A percentile compares a stretch with the other conserved stretches of the same genome.
Conservation (phyloP, 2,888 invertebrate genomes). For the Oeneis ivallda region DNA sequence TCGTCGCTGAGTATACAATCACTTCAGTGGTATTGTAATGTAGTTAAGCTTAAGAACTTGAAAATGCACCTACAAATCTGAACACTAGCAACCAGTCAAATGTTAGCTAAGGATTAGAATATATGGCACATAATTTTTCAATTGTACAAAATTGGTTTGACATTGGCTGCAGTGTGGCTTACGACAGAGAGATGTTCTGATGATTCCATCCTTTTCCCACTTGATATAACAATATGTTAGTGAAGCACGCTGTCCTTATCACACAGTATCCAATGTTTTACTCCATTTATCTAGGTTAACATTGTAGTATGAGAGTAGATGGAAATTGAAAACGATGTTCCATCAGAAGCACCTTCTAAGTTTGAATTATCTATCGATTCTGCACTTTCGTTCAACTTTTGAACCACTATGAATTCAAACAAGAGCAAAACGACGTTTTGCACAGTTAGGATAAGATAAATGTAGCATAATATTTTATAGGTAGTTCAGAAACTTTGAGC, state of each 20-base stretch:
- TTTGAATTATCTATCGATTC: constrained; percentile 38
- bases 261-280: constrained; percentile 33
- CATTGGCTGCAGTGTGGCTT: constrained; percentile 39
- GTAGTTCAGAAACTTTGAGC: constrained; percentile 10
- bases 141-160: constrained; percentile 47
- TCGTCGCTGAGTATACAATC: too few species aligned
- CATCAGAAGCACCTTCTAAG: constrained; percentile 31
- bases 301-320: constrained; percentile 37
- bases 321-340: constrained; percentile 39
- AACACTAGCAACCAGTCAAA: constrained; percentile 29
- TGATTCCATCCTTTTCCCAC: constrained; percentile 4
- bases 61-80: constrained; percentile 4
- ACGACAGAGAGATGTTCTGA: constrained; percentile 1
- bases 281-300: constrained; percentile 39
- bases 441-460: constrained; percentile 17
- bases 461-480: too few species aligned
- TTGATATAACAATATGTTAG: not conserved
- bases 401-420: constrained; percentile 28
- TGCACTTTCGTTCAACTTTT: constrained; percentile 30
- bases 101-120: constrained; percentile 32
- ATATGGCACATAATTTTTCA: constrained; percentile 42
- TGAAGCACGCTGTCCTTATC: constrained; percentile 22
- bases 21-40: too few species aligned
- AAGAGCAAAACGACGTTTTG: constrained; percentile 16
- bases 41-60: too few species aligned